Evolutionary conservation across 2,888 invertebrate species (phyloP), one percentile per base, ranked within the genome.

Genomic region (Campoplex nolae): DNA sequence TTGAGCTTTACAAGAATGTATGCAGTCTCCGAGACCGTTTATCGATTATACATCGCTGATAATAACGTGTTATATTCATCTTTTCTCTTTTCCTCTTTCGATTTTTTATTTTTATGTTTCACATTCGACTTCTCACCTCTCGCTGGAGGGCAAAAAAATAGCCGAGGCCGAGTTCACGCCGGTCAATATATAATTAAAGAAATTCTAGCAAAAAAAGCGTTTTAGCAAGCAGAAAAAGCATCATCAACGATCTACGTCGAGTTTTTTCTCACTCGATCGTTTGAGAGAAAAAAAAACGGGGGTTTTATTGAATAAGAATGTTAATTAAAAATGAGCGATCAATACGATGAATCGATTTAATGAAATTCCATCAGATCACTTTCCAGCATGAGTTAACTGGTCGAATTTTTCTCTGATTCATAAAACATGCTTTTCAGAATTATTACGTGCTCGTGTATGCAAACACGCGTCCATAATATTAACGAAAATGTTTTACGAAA

Each of bases 161-260:
- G 28, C 18, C 71, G 65, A 70, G 87, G 84, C 82, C 84, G 78
- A 79, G 84, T 87, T 84, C 84, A 82, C 75, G 79, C 67, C 70
- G 70, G 32, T 74, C 65, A 32, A 38, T 54, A 62, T 58, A 78
- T 56, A 77, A 84, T 70, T 74, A 67, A 70, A n/a, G 42, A 35
- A 45, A 62, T 67, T n/a, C 23, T 3, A 54, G 42, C 75, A 78
- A 65, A 75, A 23, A 75, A 67, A 67, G 28, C 73, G 70, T 74
- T 48, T 23, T 56, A n/a, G 35, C 75, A 65, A 13, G 28, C 3
- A 28, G n/a, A 75, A 83, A 79, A 62, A 32, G 45, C 35, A 23
- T 18, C 9, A 23, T 23, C 45, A 23, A 16, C 54, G 45, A 62
- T 51, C 38, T 67, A 67, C 45, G 42, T 18, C 65, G 67, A n/a